Percentiles rank a stretch among this genome's conserved stretches.
phyloP scores from a whole-genome alignment of 2,113 vertebrate genomes.

The Colistium nudipinnis region DNA sequence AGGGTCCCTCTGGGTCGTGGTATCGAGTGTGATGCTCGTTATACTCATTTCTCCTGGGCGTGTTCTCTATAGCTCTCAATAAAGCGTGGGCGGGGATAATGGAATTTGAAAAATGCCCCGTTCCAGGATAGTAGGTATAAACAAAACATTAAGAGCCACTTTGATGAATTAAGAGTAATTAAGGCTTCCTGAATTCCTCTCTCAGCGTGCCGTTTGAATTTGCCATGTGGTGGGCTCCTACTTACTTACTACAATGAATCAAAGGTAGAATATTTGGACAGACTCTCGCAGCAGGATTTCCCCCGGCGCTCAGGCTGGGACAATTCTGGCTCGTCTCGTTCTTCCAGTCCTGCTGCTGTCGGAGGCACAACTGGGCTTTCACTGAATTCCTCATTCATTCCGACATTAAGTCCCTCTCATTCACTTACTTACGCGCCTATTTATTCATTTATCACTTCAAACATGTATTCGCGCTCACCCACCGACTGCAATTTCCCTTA shows the following conservation, averaged over 20 bases:
- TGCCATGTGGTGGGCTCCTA: conserved; percentile 15
- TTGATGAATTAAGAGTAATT: conserved; percentile 47
- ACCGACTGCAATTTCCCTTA: background rate
- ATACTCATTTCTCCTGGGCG: background rate
- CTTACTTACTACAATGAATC: conserved; percentile 46
- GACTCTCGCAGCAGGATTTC: conserved; percentile 55
- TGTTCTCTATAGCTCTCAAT: conserved; percentile 2
- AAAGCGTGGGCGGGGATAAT: conserved; percentile 30
- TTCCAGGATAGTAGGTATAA: conserved; percentile 46
- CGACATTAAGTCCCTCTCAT: background rate
- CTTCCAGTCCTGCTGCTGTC: background rate
- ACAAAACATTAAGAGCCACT: conserved; percentile 59
- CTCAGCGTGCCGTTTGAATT: conserved; percentile 12
- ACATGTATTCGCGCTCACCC: background rate
- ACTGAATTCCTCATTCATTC: background rate
- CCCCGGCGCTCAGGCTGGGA: conserved; percentile 21
- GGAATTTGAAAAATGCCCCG: conserved; percentile 65
- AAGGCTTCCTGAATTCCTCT: conserved; percentile 52
- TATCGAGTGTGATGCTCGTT: no score
- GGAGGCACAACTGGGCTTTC: background rate
- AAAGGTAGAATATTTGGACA: conserved; percentile 42
- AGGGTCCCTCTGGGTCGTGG: no score
- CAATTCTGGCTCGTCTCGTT: conserved; percentile 39
- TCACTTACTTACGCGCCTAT: background rate
- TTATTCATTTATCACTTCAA: no score